Conservation (phyloP, 2,113 vertebrate species). For the Diglossa brunneiventris region DNA sequence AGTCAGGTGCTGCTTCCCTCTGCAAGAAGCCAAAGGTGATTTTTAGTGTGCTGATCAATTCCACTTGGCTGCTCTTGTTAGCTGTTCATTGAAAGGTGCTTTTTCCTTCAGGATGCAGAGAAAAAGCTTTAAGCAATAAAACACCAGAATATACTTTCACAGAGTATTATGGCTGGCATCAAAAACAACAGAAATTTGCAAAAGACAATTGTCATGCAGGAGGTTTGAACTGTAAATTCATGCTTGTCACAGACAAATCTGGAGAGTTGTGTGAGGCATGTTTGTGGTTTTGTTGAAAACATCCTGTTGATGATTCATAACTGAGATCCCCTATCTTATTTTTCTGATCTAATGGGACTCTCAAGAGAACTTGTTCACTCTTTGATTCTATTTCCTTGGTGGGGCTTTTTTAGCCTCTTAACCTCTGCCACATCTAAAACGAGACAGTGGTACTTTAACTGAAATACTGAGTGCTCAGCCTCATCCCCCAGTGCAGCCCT, state of each 20-base stretch:
- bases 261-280: not conserved
- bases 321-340: not conserved
- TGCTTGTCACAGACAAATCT: not conserved
- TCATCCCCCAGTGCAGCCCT: not conserved
- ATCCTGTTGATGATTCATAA: not conserved
- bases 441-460: not conserved
- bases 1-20: not conserved
- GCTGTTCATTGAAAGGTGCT: not conserved
- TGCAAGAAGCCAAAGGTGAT: not conserved
- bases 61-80: not conserved
- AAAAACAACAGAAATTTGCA: not conserved
- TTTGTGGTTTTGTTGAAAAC: slow-evolving; percentile 4
- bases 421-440: not conserved
- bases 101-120: not conserved
- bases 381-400: not conserved
- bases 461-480: not conserved
- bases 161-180: not conserved
- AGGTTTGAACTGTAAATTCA: not conserved
- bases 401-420: not conserved
- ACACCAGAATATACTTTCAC: not conserved
- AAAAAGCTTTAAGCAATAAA: not conserved
- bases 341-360: not conserved
- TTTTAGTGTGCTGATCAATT: not conserved
- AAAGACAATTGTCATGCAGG: not conserved
- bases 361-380: not conserved